These are phyloP conservation scores for Calycopis cecrops DNA, from an alignment of 1,140 invertebrate species.

Conservation along the genomic window DNA sequence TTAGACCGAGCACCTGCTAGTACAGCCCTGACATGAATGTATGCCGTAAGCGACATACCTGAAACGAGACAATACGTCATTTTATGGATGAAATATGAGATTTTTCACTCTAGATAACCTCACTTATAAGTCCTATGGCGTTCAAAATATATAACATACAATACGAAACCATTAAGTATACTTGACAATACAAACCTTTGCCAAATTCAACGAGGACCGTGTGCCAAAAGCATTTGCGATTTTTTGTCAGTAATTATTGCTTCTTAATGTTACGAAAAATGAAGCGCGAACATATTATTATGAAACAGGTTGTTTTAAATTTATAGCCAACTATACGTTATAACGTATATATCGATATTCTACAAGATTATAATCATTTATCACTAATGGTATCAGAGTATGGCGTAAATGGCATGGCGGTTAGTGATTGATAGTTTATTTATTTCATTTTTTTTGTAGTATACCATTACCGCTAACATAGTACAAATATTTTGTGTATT, in stretches of 20 bases:
- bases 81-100: conserved; percentile 65
- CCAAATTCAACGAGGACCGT: neutral
- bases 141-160: conserved; percentile 18
- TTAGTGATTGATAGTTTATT: too few species aligned
- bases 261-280: conserved; percentile 10
- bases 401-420: too few species aligned
- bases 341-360: too few species aligned
- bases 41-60: conserved; percentile 45
- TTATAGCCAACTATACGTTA: too few species aligned
- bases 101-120: conserved; percentile 47
- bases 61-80: conserved; percentile 53
- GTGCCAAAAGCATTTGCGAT: conserved; percentile 6
- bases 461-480: too few species aligned
- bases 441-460: too few species aligned
- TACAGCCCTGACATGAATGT: conserved; percentile 48
- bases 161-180: conserved; percentile 14
- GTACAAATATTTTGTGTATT: too few species aligned
- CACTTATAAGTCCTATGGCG: conserved; percentile 16
- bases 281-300: neutral
- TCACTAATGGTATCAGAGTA: too few species aligned
- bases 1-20: conserved; percentile 52
- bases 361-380: too few species aligned
- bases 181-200: conserved; percentile 8
- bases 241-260: conserved; percentile 10
- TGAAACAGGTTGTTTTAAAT: neutral